Base-by-base conservation (phyloP, 2,113 vertebrate species). In the Phocoena phocoena region DNA sequence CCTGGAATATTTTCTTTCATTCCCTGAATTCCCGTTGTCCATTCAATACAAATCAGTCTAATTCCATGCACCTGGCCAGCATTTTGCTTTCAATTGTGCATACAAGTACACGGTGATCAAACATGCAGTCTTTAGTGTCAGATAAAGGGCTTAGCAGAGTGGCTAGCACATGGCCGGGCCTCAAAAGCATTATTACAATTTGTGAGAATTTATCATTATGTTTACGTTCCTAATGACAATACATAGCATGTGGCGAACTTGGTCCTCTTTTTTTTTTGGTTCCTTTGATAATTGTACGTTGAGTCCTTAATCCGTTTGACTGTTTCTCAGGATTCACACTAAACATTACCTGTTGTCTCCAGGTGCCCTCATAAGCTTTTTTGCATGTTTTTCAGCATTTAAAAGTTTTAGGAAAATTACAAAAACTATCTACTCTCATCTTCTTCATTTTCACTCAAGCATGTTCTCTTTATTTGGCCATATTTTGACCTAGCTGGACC, bases 81-180 rank as follows among this genome's bases (percentile, higher is more conserved):
- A 14, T 28, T 33, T 67, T 41, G 36, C 76, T 77, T 71, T 38
- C 55, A 26, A 0, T 1, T 67, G 53, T n/a, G 3, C 20, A 0
- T 3, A 25, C 60, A 68, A 5, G 8, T 12, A 10, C n/a, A 2
- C 1, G 31, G 71, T 21, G 41, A 88, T 8, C 67, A 8, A 23
- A 60, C 47, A 7, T 14, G 36, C 10, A 21, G 2, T 25, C 74
- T 41, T 74, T 1, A 5, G 26, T 9, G 11, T 50, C 31, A 23
- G 14, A 44, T 4, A 50, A n/a, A 80, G 58, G 36, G 50, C 3
- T 62, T 50, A 17, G n/a, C 38, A 62, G 31, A 55, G 65, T 5
- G 33, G 1, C 11, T 8, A 11, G 9, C 17, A 8, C 1, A 0
- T 1, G 26, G 41, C 31, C 0, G 6, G 74, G 31, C 13, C 77